Conservation (phyloP, 2,888 invertebrate genomes). For the Cetonia aurata region DNA sequence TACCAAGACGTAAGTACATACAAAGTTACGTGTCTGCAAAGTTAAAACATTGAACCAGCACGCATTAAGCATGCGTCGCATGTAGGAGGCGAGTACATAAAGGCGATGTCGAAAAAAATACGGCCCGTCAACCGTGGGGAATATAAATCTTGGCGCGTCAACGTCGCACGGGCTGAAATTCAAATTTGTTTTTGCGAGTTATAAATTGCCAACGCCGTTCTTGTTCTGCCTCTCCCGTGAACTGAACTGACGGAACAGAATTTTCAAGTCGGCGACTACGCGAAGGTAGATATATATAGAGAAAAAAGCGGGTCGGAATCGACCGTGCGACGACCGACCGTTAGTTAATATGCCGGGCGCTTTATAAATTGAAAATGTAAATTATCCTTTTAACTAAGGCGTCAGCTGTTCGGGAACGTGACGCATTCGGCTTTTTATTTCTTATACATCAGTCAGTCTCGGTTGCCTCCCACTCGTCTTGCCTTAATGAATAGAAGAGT, state of each 20-base stretch:
- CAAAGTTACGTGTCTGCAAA: no score
- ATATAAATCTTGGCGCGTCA: constrained; percentile 21
- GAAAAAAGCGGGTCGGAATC: constrained; percentile 20
- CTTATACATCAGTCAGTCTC: no score
- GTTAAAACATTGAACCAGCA: no score
- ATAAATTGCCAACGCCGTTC: constrained; percentile 12
- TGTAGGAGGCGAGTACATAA: not conserved
- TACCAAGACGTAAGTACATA: no score
- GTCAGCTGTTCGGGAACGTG: constrained; percentile 56
- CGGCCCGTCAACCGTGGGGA: not conserved
- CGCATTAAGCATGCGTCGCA: not conserved
- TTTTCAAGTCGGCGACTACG: not conserved
- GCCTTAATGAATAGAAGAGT: no score
- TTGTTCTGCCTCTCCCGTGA: not conserved
- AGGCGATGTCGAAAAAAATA: constrained; percentile 2
- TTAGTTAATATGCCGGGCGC: constrained; percentile 14
- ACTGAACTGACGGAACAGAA: constrained; percentile 1
- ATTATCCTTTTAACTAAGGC: constrained; percentile 50
- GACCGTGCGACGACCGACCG: constrained; percentile 4
- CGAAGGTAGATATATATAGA: not conserved
- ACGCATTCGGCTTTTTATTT: constrained; percentile 46
- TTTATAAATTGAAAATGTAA: constrained; percentile 50
- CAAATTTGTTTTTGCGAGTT: constrained; percentile 37
- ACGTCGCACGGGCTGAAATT: constrained; percentile 31
- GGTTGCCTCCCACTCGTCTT: no score